Evolutionary conservation across 2,113 vertebrate species (phyloP).

Genomic region (Archocentrus centrarchus): DNA sequence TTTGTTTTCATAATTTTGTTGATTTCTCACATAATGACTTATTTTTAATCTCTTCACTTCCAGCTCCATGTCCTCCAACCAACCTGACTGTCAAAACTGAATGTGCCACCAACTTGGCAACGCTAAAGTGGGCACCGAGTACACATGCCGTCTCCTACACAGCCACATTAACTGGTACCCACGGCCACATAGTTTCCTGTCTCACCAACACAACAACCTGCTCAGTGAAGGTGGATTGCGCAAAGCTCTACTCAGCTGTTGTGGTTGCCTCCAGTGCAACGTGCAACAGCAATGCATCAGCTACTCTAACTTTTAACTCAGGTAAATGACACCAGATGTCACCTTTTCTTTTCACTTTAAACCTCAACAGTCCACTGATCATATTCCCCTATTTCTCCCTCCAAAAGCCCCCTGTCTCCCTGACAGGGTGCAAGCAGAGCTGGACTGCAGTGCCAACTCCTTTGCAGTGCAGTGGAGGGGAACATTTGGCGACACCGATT

Average conservation of each 20-base stretch:
- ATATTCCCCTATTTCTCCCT: background rate
- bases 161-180: conserved; percentile 53
- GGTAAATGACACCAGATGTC: conserved; percentile 56
- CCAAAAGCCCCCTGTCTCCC: conserved; percentile 80
- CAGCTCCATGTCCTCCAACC: conserved; percentile 79
- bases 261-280: conserved; percentile 69
- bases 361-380: background rate
- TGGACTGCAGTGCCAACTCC: conserved; percentile 73
- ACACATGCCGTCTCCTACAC: conserved; percentile 65
- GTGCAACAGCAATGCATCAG: conserved; percentile 74
- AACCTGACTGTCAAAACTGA: conserved; percentile 59
- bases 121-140: conserved; percentile 71
- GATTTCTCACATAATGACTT: background rate
- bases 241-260: conserved; percentile 62
- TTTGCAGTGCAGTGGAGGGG: conserved; percentile 76
- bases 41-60: background rate
- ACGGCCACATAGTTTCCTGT: conserved; percentile 70
- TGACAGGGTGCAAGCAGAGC: conserved; percentile 58
- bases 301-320: conserved; percentile 65
- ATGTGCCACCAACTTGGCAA: conserved; percentile 72
- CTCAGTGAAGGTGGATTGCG: conserved; percentile 72
- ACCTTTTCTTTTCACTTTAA: background rate
- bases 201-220: conserved; percentile 70
- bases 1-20: background rate
- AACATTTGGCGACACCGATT: conserved; percentile 29